A percentile compares a stretch with the other conserved stretches of the same genome.
Conservation (phyloP, 2,113 vertebrate species). For the Campylomormyrus numenius region DNA sequence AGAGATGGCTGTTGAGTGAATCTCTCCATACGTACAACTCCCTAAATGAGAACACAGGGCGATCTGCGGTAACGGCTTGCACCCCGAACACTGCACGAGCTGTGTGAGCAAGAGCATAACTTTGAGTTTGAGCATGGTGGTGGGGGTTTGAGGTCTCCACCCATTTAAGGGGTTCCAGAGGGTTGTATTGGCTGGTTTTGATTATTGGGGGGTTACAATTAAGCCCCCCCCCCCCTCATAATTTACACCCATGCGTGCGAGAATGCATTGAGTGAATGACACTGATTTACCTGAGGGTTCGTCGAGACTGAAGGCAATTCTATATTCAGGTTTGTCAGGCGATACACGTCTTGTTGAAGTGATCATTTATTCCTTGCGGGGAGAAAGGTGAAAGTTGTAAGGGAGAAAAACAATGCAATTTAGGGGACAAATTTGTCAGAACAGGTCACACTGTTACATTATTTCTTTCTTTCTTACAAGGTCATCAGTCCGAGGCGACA, state of each 20-base stretch:
- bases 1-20: conserved; percentile 9
- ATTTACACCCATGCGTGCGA: not conserved
- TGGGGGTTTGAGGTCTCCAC: not conserved
- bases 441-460: not conserved
- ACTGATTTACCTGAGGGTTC: conserved; percentile 71
- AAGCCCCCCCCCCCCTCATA: not conserved
- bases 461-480: not conserved
- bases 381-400: not conserved
- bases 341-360: conserved; percentile 86
- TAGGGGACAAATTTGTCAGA: not conserved
- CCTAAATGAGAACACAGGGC: not conserved
- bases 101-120: not conserved
- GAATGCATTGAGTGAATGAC: not conserved
- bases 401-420: not conserved
- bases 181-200: not conserved
- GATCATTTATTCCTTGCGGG: conserved; percentile 88
- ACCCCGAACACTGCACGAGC: not conserved
- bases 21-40: not conserved
- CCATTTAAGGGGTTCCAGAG: not conserved
- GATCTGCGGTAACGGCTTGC: not conserved
- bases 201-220: too few species aligned
- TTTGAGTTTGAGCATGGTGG: not conserved
- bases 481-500: not conserved
- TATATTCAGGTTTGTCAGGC: conserved; percentile 84
- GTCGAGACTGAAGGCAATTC: conserved; percentile 92